Base-by-base conservation (phyloP, 2,113 vertebrate genomes). In the Eleginops maclovinus region DNA sequence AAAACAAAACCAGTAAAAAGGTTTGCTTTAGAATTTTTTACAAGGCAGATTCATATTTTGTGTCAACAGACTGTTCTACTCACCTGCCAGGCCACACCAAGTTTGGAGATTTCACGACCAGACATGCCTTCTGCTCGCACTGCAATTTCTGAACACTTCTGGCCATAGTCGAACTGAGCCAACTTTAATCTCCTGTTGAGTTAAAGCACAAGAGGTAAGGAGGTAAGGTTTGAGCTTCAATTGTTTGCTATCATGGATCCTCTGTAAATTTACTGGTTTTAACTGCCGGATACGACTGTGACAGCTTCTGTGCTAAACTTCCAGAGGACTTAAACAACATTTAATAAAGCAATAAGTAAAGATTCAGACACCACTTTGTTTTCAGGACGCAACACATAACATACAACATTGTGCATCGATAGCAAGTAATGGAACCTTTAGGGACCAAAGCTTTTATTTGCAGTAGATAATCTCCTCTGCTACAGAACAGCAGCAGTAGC, bases 81-180 rank as follows among this genome's bases (percentile, higher is more conserved):
- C 36, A 97, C 96, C 96, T 98, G 97, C 96, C 96, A 98, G 0
- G 96, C 96, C 40, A 97, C 95, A 0, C 95, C 96, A 0, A 97
- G 95, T 85, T 98, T 97, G 1, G 96, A 95, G 64, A 98, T 97
- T 94, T 97, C 96, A 43, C 96, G 84, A 15, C 97, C 96, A 0
- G 96, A 98, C 96, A 97, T 97, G 87, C 96, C 96, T 28, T 94
- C 95, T 0, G 94, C 93, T 61, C 94, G 31, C 69, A 59, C 85
- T 3, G 97, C 96, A 0, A 97, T 94, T 81, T 97, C 96, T 0
- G 96, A 96, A 80, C 97, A 97, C 84, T 97, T 97, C 47, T 89
- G 82, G 31, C 96, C 95, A 0, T 96, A 97, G 87, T 98, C 96
- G 82, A 97, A 97, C 93, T 97, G 96, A 55, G 95, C 94, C 81